Conservation (phyloP, 2,113 vertebrate genomes). For the Brevimyrus niger region DNA sequence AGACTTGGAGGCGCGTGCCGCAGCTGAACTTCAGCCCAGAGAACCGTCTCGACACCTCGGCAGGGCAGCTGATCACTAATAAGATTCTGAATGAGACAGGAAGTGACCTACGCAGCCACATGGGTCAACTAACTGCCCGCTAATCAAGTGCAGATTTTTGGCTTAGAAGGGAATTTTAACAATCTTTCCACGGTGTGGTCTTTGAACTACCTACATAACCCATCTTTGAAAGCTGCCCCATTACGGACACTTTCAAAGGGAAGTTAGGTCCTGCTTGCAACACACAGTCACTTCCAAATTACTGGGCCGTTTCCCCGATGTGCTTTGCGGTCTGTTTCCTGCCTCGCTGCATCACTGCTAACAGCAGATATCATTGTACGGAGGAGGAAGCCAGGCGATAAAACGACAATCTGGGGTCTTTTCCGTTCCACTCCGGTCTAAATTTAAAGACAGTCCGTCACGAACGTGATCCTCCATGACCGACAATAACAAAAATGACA, state of each 20-base stretch:
- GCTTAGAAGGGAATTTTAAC: not conserved
- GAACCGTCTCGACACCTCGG: not conserved
- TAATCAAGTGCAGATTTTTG: not conserved
- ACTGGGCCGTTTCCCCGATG: not conserved
- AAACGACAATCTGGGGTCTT: not conserved
- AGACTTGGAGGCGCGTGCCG: not conserved
- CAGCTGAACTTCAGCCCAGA: not conserved
- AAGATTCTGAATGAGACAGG: not conserved
- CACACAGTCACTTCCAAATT: not conserved
- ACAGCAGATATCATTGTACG: slow-evolving; percentile 15
- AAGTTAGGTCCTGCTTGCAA: not conserved
- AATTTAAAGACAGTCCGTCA: not conserved
- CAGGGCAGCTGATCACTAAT: not conserved
- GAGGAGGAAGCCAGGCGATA: not conserved
- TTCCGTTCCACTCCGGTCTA: slow-evolving; percentile 5
- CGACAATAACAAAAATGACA: not conserved
- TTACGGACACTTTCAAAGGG: not conserved
- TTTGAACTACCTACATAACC: not conserved
- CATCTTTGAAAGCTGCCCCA: not conserved
- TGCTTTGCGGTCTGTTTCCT: slow-evolving; percentile 1
- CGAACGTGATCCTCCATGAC: not conserved
- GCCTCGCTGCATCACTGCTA: not conserved
- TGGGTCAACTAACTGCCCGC: not conserved
- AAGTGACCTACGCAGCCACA: not conserved
- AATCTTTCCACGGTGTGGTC: not conserved